Evolutionary conservation across 2,888 invertebrate species (phyloP).

Genomic region (Lissonota sp.): DNA sequence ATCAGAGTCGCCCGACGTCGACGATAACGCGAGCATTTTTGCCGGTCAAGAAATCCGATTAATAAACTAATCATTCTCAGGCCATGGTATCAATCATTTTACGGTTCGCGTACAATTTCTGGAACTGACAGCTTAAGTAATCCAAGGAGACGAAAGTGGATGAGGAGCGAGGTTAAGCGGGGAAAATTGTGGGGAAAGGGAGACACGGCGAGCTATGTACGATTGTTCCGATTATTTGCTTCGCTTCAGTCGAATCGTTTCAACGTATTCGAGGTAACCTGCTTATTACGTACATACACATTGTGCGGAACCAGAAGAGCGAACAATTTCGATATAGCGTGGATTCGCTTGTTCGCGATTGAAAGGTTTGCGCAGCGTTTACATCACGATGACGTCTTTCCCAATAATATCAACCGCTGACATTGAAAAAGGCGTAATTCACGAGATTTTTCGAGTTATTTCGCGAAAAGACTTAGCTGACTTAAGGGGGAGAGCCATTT

Average conservation of each 20-base stretch:
- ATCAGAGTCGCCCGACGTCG: background rate
- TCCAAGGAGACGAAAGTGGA: conserved; percentile 57
- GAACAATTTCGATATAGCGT: conserved; percentile 39
- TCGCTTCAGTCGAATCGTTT: conserved; percentile 72
- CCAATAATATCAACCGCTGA: background rate
- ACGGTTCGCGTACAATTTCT: conserved; percentile 72
- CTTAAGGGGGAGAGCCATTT: too few species aligned
- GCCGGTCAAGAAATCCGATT: conserved; percentile 77
- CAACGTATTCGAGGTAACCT: conserved; percentile 34
- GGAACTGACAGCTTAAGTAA: conserved; percentile 77
- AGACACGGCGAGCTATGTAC: conserved; percentile 22
- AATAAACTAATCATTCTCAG: conserved; percentile 80
- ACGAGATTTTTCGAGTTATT: too few species aligned
- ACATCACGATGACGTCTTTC: background rate
- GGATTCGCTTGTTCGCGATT: conserved; percentile 26
- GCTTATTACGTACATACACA: background rate
- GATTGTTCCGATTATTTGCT: conserved; percentile 70
- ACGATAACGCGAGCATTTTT: conserved; percentile 40
- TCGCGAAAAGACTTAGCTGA: too few species aligned
- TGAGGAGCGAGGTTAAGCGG: background rate
- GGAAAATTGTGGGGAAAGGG: background rate
- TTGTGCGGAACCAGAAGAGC: conserved; percentile 24
- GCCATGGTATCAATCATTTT: conserved; percentile 78
- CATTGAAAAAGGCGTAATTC: too few species aligned
- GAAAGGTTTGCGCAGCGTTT: conserved; percentile 19